phyloP scores from a whole-genome alignment of 2,113 vertebrate species.

The Mastomys natalensis region DNA sequence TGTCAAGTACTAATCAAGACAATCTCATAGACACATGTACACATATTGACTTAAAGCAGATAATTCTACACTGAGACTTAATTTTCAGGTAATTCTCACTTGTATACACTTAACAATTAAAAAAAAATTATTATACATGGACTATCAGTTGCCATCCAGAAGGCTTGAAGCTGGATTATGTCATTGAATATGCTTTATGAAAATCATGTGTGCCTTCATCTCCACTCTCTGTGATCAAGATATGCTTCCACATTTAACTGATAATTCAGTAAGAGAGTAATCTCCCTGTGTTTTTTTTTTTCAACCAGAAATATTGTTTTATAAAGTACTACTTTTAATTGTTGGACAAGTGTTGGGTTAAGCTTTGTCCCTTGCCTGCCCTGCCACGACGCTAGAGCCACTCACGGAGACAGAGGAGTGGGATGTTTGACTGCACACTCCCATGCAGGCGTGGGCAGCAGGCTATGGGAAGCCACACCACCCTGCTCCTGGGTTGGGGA shows the following conservation, averaged over 20 bases:
- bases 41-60: no score
- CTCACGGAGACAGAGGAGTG: no score
- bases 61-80: not conserved
- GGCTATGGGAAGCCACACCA: no score
- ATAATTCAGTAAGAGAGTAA: slow-evolving; percentile 29
- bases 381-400: no score
- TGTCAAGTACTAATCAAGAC: not conserved
- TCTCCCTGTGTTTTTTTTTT: slow-evolving; percentile 58
- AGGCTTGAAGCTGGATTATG: not conserved
- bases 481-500: no score
- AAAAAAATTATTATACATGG: not conserved
- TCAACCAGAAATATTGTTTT: slow-evolving; percentile 48
- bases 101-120: not conserved
- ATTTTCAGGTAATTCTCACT: not conserved
- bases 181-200: not conserved
- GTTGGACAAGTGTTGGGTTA: not conserved
- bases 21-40: not conserved
- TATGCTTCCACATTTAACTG: not conserved
- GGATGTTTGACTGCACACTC: no score
- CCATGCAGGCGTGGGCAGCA: no score
- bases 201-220: not conserved
- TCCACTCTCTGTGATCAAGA: not conserved
- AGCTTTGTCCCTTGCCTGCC: no score
- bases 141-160: not conserved
- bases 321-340: slow-evolving; percentile 73